A percentile compares a stretch with the other conserved stretches of the same genome.
Evolutionary conservation across 2,113 vertebrate genomes (phyloP).

Genomic region (Boulengeromyrus knoepffleri): DNA sequence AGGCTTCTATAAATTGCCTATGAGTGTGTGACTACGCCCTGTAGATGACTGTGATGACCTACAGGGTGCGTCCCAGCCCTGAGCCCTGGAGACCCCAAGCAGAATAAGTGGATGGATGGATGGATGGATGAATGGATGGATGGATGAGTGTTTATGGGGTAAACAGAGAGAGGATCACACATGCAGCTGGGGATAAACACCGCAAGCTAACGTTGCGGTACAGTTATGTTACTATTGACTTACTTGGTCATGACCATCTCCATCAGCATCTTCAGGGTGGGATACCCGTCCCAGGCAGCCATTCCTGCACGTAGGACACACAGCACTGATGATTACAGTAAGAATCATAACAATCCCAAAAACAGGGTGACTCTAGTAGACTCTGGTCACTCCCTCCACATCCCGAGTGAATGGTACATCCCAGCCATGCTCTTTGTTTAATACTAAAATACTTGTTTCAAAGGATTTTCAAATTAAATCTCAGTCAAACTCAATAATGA

Average conservation of each 20-base stretch:
- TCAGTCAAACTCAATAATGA: background rate
- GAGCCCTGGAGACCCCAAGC: background rate
- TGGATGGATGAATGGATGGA: background rate
- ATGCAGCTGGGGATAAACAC: background rate
- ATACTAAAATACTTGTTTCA: background rate
- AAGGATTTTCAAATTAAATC: background rate
- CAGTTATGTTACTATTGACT: background rate
- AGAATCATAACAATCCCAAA: background rate
- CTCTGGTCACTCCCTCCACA: background rate
- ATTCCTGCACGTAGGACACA: slow-evolving; percentile 59
- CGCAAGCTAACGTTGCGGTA: background rate
- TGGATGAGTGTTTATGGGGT: background rate
- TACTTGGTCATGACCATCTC: slow-evolving; percentile 99
- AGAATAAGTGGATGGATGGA: background rate
- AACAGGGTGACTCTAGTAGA: background rate
- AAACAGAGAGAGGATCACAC: background rate
- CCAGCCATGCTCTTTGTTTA: background rate
- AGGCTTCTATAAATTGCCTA: background rate
- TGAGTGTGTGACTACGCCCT: background rate
- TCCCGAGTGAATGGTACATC: background rate
- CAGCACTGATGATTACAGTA: background rate
- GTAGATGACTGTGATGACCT: background rate
- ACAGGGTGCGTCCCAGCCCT: background rate
- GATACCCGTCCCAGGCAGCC: slow-evolving; percentile 94
- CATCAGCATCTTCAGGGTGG: slow-evolving; percentile 98